Percentiles rank a stretch among this genome's conserved stretches.
phyloP scores from a whole-genome alignment of 2,113 vertebrate genomes.

The Chaenocephalus aceratus region DNA sequence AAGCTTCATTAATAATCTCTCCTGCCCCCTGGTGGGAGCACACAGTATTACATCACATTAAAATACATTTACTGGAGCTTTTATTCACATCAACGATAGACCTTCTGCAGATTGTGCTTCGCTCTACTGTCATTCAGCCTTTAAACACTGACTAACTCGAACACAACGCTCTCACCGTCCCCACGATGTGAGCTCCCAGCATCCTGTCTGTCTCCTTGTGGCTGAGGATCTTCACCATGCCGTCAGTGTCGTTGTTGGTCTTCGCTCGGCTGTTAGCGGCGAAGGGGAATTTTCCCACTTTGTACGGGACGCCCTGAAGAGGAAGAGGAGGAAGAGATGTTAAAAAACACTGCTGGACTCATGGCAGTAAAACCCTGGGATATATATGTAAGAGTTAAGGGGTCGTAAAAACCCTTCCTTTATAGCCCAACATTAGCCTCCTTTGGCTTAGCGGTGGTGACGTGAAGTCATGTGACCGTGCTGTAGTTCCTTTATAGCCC shows the following conservation, averaged over 20 bases:
- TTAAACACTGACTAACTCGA: no score
- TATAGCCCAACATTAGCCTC: no score
- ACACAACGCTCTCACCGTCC: conserved; percentile 85
- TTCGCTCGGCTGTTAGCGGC: conserved; percentile 98
- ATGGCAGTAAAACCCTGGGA: background rate
- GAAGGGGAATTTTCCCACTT: conserved; percentile 96
- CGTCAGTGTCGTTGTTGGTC: conserved; percentile 96
- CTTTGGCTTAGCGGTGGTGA: no score
- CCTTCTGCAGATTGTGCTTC: no score
- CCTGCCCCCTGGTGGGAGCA: conserved; percentile 89
- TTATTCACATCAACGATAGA: no score
- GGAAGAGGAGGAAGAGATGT: background rate
- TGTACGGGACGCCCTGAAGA: conserved; percentile 89
- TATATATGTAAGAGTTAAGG: no score
- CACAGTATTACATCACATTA: no score
- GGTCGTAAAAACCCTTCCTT: no score
- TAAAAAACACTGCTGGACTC: background rate
- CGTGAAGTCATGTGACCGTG: no score
- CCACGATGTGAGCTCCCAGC: conserved; percentile 95
- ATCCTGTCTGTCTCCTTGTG: conserved; percentile 97
- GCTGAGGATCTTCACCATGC: conserved; percentile 97
- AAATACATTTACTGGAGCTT: no score
- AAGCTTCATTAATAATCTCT: conserved; percentile 97
- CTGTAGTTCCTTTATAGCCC: no score
- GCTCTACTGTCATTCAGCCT: no score